Evolutionary conservation across 23 tunicate species (phyloP), one percentile per base, ranked within the genome.

Genomic region (Aplidium turbinatum): DNA sequence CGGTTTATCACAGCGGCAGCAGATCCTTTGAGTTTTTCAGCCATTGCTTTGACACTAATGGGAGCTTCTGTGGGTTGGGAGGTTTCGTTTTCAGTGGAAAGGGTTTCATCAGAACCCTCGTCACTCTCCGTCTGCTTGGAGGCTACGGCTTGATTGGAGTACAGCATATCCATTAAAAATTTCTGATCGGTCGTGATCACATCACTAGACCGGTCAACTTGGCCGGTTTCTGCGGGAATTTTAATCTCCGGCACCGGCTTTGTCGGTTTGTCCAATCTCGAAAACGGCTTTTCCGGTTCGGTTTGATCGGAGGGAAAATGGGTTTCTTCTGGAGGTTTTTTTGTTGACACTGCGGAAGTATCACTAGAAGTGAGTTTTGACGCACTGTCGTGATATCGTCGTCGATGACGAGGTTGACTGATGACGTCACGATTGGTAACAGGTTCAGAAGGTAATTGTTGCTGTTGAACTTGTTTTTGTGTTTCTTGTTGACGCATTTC

Each of bases 121-220:
- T 89, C 89, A 36, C 89, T 82, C 33, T 89, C 96, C 0, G 78
- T 66, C 31, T 72, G 89, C 48, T 72, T 89, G 55, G 63, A 62
- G 5, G 80, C 81, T 16, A 89, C 89, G 2, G 78, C 96, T 40
- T 82, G 96, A 54, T 89, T 89, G 25, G 96, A 63, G 55, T 89
- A 89, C 16, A 89, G 79, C 89, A 89, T 89, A 38, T 89, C 96
- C 96, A 89, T 89, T 64, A 89, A 9, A 3, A 89, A 58, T 46
- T 83, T 82, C 55, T 78, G 79, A 47, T 89, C 63, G 9, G 72
- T 75, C 3, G 89, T 39, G 28, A 89, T 89, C 26, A 89, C 89
- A 35, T 56, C 79, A 21, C 66, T 56, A 23, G 50, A 36, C 7
- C 25, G 25, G 22, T 72, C 73, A 9, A 30, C 36, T 60, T 60